These are phyloP conservation scores for Scytalopus superciliaris DNA, from an alignment of 2,113 vertebrate genomes.

Conservation along the genomic window DNA sequence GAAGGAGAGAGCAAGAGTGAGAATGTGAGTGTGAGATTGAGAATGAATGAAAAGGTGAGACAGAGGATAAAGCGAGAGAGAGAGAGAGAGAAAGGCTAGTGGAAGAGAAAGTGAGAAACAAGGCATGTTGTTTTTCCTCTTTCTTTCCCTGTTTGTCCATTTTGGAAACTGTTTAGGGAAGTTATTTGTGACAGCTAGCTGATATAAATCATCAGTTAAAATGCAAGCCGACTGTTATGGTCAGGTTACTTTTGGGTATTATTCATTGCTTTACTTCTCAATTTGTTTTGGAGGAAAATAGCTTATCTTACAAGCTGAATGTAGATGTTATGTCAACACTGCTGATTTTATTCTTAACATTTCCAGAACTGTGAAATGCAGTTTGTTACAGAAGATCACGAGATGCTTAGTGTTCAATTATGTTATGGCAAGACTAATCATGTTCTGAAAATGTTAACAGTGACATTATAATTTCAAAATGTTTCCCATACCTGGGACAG, in stretches of 20 bases:
- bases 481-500: background rate
- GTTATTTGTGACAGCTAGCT: background rate
- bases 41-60: background rate
- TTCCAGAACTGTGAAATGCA: background rate
- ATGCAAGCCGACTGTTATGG: background rate
- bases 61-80: background rate
- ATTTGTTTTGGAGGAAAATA: background rate
- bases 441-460: background rate
- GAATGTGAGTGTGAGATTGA: background rate
- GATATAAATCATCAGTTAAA: background rate
- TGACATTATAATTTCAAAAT: background rate
- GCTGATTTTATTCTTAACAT: background rate
- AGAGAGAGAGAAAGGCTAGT: background rate
- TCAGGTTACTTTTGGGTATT: background rate
- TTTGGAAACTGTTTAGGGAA: background rate
- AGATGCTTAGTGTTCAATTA: background rate
- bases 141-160: background rate
- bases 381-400: background rate
- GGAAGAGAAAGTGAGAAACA: background rate
- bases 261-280: background rate
- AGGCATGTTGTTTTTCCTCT: background rate
- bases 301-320: background rate
- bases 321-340: background rate
- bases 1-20: background rate
- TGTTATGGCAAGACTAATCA: background rate